Evolutionary conservation across 1,140 invertebrate genomes (phyloP), one percentile per base, ranked within the genome.

Genomic region (Ceratoteleas bidentatus): DNA sequence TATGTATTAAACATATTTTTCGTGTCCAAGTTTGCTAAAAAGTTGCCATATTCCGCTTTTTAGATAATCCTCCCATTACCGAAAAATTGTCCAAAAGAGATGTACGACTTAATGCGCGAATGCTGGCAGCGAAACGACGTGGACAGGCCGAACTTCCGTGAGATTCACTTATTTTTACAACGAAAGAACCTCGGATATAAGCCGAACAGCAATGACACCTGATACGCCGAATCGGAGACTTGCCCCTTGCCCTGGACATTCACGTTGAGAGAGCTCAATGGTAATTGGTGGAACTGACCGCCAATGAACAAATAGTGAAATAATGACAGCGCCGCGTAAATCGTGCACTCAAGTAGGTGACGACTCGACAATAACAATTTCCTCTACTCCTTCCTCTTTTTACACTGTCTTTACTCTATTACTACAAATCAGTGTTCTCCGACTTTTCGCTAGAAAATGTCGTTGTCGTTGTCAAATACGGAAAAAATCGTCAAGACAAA

Each of bases 91-190:
- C 96, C 96, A 9, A 94, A 96, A 74, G 97, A 98, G 89, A 96
- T 98, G 70, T 98, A 97, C 91, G 97, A 98, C 89, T 91, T 99
- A 75, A 98, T 98, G 96, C 93, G 95, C 73, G 96, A 98, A 87
- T 98, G 97, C 89, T 99, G 98, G 98, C 96, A 97, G 85, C 93
- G 96, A 24, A 95, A 97, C 85, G 96, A 96, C 54, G 89, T 93
- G 6, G 95, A 96, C 86, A 93, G 97, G n/a, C 97, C 97, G 13
- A 95, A 95, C 70, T 99, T 98, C 91, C 93, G 95, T 69, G 97
- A 98, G 91, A 96, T 98, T 72, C 96, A 97, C 88, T 93, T 97
- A 86, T 98, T 98, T 92, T 93, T 98, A 47, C 96, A 98, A 87
- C 93, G 97, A 79, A 98, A 98, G 92, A 97, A 97, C 88, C 93